A percentile compares a stretch with the other conserved stretches of the same genome.
Conservation (phyloP, 2,113 vertebrate genomes). For the Porphyrio hochstetteri region DNA sequence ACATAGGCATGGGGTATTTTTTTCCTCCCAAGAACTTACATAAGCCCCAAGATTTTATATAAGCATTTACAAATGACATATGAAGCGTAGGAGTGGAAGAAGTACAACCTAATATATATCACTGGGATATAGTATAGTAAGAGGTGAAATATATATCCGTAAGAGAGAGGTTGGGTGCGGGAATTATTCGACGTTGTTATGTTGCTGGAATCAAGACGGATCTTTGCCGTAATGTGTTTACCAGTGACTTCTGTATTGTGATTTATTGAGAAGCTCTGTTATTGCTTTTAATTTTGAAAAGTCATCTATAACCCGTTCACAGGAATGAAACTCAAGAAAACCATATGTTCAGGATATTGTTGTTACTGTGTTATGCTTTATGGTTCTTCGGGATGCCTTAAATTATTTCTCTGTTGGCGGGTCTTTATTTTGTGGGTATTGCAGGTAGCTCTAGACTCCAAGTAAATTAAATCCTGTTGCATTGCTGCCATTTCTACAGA, state of each 20-base stretch:
- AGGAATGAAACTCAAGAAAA: constrained; percentile 17
- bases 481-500: not conserved
- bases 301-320: constrained; percentile 28
- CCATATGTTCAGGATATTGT: constrained; percentile 35
- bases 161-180: not conserved
- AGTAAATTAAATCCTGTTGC: constrained; percentile 18
- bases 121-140: not conserved
- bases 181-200: not conserved
- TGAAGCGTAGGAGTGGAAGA: not conserved
- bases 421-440: constrained; percentile 25
- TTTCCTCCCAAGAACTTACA: not conserved
- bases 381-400: not conserved
- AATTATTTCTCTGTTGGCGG: not conserved
- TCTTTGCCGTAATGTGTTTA: constrained; percentile 40
- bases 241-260: not conserved
- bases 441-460: not conserved
- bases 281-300: constrained; percentile 56
- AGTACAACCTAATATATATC: not conserved
- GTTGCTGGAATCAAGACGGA: constrained; percentile 33
- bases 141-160: not conserved
- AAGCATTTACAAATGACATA: not conserved
- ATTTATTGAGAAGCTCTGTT: constrained; percentile 36
- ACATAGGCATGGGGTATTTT: not conserved
- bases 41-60: not conserved
- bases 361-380: constrained; percentile 7